These are phyloP conservation scores for Sebastes miniatus DNA, from an alignment of 2,797 vertebrate species.

Conservation along the genomic window DNA sequence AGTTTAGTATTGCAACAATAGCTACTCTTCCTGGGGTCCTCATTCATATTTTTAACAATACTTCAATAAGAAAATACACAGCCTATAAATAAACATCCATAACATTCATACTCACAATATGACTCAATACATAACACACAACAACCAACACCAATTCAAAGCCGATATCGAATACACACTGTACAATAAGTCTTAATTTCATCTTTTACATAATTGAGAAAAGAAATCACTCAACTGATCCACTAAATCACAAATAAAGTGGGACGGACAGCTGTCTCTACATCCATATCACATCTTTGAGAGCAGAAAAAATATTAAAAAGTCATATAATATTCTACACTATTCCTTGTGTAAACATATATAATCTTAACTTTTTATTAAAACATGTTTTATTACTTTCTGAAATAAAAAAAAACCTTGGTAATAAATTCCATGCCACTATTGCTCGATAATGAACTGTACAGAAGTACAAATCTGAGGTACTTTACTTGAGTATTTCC, in stretches of 20 bases:
- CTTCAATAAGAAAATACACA: not conserved
- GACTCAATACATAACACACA: not conserved
- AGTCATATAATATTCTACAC: no score
- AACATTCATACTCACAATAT: not conserved
- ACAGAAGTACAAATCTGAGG: no score
- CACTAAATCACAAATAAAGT: not conserved
- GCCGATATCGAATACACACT: not conserved
- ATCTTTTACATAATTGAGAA: not conserved
- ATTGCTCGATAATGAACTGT: no score
- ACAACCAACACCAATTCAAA: not conserved
- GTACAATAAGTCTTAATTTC: not conserved
- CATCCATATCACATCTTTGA: not conserved
- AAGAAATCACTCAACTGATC: not conserved
- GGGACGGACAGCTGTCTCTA: not conserved
- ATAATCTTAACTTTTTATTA: no score
- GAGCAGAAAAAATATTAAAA: not conserved
- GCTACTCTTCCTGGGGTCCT: not conserved
- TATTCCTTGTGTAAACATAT: no score
- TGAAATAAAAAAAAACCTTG: accelerated
- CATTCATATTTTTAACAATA: not conserved
- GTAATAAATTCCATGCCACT: no score
- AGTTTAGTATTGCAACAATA: not conserved
- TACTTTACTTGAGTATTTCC: no score
- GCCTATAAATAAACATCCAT: not conserved
- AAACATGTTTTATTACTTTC: no score